These are phyloP conservation scores for Rhogogaster chlorosoma DNA, from an alignment of 2,888 invertebrate genomes.

Conservation along the genomic window DNA sequence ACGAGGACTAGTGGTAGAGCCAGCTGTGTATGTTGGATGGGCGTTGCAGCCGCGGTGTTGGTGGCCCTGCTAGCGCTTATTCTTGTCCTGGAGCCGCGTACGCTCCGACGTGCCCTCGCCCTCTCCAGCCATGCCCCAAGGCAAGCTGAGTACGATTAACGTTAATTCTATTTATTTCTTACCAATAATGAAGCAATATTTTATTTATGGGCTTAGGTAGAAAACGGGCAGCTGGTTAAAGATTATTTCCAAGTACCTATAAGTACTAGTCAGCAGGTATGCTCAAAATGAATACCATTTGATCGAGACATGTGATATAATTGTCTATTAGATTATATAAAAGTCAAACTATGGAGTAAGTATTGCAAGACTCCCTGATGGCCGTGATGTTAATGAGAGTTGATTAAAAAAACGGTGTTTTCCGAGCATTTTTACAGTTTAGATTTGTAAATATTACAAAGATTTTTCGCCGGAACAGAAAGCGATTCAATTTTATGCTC, in stretches of 20 bases:
- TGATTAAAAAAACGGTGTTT: not conserved
- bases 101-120: slow-evolving; percentile 70
- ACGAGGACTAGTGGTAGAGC: slow-evolving; percentile 69
- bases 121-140: slow-evolving; percentile 74
- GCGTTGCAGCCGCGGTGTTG: slow-evolving; percentile 70
- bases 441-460: not conserved
- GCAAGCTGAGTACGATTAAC: slow-evolving; percentile 75
- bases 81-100: slow-evolving; percentile 74
- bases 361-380: not conserved
- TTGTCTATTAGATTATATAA: slow-evolving; percentile 4
- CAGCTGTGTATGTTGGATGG: slow-evolving; percentile 72
- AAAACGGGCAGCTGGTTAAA: not conserved
- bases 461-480: not conserved
- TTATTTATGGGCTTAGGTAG: slow-evolving; percentile 46
- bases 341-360: slow-evolving; percentile 25
- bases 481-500: not conserved
- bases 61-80: slow-evolving; percentile 73
- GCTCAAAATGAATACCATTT: slow-evolving; percentile 13
- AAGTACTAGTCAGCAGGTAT: slow-evolving; percentile 24
- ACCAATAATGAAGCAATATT: slow-evolving; percentile 64
- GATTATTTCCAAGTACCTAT: not conserved
- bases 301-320: not conserved
- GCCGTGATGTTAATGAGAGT: not conserved
- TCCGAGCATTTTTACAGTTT: not conserved
- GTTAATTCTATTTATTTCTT: slow-evolving; percentile 53